phyloP scores from a whole-genome alignment of 2,888 invertebrate genomes.

The Drosophila birchii region DNA sequence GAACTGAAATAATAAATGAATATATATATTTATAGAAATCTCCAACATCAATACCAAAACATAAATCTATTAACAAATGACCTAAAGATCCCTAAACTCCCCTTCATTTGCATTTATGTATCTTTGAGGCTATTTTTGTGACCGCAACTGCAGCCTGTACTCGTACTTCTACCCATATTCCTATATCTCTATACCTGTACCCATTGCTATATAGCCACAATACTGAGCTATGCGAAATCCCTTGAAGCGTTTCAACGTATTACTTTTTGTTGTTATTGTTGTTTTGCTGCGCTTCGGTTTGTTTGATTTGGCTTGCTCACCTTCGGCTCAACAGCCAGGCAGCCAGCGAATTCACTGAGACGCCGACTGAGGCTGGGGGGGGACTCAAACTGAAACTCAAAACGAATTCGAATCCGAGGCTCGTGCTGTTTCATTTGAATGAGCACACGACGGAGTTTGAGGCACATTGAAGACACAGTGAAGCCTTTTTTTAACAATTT shows the following conservation, averaged over 20 bases:
- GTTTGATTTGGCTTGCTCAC: constrained; percentile 74
- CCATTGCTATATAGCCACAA: constrained; percentile 33
- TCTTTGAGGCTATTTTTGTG: not conserved
- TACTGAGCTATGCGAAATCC: constrained; percentile 59
- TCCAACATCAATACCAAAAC: not conserved
- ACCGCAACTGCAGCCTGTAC: not conserved
- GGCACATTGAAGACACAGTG: constrained; percentile 24
- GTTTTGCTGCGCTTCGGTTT: constrained; percentile 64
- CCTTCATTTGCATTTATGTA: not conserved
- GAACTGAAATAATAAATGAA: not conserved
- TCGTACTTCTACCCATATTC: constrained; percentile 3
- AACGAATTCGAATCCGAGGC: constrained; percentile 35
- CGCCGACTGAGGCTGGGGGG: constrained; percentile 16
- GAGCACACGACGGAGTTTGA: constrained; percentile 60
- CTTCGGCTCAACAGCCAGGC: constrained; percentile 47
- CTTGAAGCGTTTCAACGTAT: constrained; percentile 68
- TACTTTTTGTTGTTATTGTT: constrained; percentile 15
- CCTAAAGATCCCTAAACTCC: not conserved
- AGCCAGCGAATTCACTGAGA: constrained; percentile 8
- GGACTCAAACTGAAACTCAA: constrained; percentile 32
- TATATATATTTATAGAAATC: not conserved
- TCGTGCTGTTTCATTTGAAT: constrained; percentile 79
- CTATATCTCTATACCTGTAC: constrained; percentile 9
- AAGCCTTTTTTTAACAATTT: constrained; percentile 12
- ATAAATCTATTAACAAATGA: not conserved